These are phyloP conservation scores for Tenrec ecaudatus DNA, from an alignment of 2,113 vertebrate species.

Conservation along the genomic window DNA sequence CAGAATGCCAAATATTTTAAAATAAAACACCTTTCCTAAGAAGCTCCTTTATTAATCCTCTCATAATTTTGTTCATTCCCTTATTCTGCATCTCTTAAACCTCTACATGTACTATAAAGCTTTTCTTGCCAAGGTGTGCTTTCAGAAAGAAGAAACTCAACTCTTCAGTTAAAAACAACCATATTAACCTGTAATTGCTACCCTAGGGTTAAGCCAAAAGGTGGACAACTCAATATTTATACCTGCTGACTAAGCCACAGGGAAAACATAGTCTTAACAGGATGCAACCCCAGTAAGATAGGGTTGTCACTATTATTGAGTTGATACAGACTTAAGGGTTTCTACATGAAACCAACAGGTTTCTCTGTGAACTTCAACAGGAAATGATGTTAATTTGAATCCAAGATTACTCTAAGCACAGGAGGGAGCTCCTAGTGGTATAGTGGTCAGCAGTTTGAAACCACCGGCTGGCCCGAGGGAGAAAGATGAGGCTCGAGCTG, in stretches of 20 bases:
- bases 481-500: no score
- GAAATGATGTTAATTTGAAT: slow-evolving; percentile 1
- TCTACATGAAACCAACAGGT: slow-evolving; percentile 20
- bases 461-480: no score
- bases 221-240: background rate
- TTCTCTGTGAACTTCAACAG: background rate
- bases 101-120: background rate
- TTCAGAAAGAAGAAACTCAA: slow-evolving; percentile 36
- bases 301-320: background rate
- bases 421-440: background rate
- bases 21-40: slow-evolving; percentile 40
- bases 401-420: background rate
- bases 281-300: slow-evolving; percentile 33
- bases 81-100: background rate
- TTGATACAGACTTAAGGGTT: background rate
- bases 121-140: background rate
- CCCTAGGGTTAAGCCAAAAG: background rate
- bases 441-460: background rate
- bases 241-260: background rate
- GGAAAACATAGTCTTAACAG: slow-evolving; percentile 9
- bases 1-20: slow-evolving; percentile 24
- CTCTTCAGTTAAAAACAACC: background rate
- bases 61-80: background rate
- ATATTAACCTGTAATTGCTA: background rate
- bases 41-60: slow-evolving; percentile 8